These are phyloP conservation scores for Illadopsis cleaveri DNA, from an alignment of 2,113 vertebrate genomes.

Conservation along the genomic window DNA sequence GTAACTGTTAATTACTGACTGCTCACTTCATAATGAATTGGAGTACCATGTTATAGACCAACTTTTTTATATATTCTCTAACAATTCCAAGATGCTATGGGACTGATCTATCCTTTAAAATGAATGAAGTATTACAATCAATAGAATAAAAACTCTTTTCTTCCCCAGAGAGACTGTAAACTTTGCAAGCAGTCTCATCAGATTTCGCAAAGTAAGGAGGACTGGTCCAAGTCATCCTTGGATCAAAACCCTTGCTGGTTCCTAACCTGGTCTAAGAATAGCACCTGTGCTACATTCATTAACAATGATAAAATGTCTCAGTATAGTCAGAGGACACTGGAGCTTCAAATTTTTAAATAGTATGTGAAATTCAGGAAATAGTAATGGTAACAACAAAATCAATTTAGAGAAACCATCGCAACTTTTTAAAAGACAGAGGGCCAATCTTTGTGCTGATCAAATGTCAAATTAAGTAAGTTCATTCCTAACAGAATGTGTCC, in stretches of 20 bases:
- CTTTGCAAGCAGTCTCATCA: neutral
- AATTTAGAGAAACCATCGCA: neutral
- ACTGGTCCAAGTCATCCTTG: neutral
- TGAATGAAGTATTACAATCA: neutral
- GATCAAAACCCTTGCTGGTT: neutral
- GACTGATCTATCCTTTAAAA: neutral
- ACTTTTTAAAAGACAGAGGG: neutral
- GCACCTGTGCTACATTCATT: neutral
- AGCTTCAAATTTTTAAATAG: neutral
- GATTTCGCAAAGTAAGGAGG: neutral
- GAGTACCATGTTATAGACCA: neutral
- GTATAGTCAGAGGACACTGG: neutral
- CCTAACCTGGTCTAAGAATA: neutral
- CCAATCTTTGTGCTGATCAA: neutral
- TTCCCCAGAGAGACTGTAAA: neutral
- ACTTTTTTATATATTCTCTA: neutral
- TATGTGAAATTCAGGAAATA: neutral
- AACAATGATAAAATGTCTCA: constrained; percentile 23
- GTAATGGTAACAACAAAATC: neutral
- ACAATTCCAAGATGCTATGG: neutral
- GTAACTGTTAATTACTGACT: constrained; percentile 65
- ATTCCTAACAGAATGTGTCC: neutral
- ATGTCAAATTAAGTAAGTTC: neutral
- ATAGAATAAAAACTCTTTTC: neutral
- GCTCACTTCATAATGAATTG: constrained; percentile 65